A percentile compares a stretch with the other conserved stretches of the same genome.
These are phyloP conservation scores for Beaufortia kweichowensis DNA, from an alignment of 2,113 vertebrate species.

Conservation along the genomic window DNA sequence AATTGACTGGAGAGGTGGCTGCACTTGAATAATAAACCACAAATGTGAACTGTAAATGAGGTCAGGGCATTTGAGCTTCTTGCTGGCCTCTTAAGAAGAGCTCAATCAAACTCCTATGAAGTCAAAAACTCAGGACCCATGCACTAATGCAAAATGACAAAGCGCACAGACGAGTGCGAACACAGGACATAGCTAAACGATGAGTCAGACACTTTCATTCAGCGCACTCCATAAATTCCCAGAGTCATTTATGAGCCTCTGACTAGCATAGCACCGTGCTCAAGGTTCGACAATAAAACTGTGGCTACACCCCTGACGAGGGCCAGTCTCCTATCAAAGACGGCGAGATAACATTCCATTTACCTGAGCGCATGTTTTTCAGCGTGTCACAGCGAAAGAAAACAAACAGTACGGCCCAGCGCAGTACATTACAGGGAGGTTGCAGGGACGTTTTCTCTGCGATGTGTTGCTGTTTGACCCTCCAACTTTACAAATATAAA, in stretches of 20 bases:
- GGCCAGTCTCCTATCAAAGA: conserved; percentile 51
- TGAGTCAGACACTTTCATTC: conserved; percentile 66
- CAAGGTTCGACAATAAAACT: conserved; percentile 64
- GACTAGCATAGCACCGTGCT: conserved; percentile 49
- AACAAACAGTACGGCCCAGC: conserved; percentile 42
- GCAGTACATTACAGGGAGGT: conserved; percentile 29
- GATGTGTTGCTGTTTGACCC: neutral
- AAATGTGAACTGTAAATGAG: too few species aligned
- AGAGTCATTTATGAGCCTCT: conserved; percentile 53
- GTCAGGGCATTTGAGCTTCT: neutral
- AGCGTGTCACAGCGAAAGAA: conserved; percentile 48
- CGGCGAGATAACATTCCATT: conserved; percentile 66
- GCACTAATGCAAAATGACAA: conserved; percentile 61
- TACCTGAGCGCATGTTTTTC: conserved; percentile 56
- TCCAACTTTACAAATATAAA: neutral
- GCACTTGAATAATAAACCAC: too few species aligned
- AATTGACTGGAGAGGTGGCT: too few species aligned
- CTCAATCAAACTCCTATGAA: conserved; percentile 39
- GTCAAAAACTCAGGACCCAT: conserved; percentile 55
- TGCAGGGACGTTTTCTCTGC: conserved; percentile 12
- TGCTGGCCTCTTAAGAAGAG: neutral
- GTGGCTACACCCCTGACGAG: conserved; percentile 36
- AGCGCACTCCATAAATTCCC: conserved; percentile 60
- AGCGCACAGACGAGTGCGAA: conserved; percentile 60
- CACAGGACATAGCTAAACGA: conserved; percentile 60